A percentile compares a stretch with the other conserved stretches of the same genome.
Conservation (phyloP, 1,140 invertebrate species). For the Oreohelix idahoensis region DNA sequence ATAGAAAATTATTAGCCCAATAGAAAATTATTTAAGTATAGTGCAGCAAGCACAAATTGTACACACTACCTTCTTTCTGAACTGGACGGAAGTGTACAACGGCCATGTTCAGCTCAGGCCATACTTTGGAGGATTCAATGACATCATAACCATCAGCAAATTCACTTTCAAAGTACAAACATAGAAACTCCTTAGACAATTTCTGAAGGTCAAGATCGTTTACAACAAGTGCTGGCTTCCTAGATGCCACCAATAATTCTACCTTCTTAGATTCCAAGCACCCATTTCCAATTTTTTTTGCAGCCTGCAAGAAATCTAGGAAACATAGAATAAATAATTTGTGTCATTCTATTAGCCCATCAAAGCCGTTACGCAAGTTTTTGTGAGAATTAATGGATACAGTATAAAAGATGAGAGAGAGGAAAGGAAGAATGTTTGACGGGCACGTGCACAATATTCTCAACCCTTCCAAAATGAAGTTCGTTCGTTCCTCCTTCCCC, state of each 20-base stretch:
- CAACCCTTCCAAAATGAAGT: too few relatives aligned
- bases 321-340: too few relatives aligned
- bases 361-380: too few relatives aligned
- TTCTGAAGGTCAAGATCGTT: background rate
- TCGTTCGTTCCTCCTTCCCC: too few relatives aligned
- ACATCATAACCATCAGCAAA: constrained; percentile 4
- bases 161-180: constrained; percentile 15
- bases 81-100: background rate
- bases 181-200: background rate
- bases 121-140: background rate
- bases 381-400: too few relatives aligned
- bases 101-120: background rate
- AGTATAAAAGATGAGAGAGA: too few relatives aligned
- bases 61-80: constrained; percentile 14
- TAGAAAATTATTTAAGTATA: too few relatives aligned
- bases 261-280: constrained; percentile 1
- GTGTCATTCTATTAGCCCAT: too few relatives aligned
- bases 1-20: too few relatives aligned
- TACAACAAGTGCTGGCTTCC: background rate
- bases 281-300: background rate
- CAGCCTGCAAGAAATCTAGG: background rate
- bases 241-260: background rate
- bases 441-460: too few relatives aligned
- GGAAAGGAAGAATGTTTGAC: too few relatives aligned
- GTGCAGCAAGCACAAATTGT: too few relatives aligned